phyloP scores from a whole-genome alignment of 1,140 invertebrate genomes.

The Diplogasteroides magnus region DNA sequence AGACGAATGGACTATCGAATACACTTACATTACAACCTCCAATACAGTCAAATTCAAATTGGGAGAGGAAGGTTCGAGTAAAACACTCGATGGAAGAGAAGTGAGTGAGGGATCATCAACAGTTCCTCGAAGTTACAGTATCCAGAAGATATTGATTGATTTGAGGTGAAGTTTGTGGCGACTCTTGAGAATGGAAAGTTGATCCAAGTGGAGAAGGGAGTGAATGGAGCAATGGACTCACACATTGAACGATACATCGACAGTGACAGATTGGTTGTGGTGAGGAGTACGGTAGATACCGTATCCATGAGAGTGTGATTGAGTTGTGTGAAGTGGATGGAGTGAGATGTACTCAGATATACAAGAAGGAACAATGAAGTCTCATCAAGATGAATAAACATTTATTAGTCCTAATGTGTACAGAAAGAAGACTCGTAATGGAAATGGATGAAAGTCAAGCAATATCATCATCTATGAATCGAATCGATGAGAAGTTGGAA shows the following conservation, averaged over 20 bases:
- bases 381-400: not conserved
- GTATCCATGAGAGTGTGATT: conserved; percentile 19
- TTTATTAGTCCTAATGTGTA: not conserved
- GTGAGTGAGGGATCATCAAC: too few relatives aligned
- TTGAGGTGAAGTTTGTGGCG: conserved; percentile 24
- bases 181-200: conserved; percentile 24
- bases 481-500: conserved; percentile 23
- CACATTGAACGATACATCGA: conserved; percentile 35
- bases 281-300: conserved; percentile 10
- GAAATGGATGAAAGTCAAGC: not conserved
- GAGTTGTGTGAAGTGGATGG: too few relatives aligned
- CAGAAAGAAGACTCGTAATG: not conserved
- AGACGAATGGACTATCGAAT: too few relatives aligned
- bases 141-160: too few relatives aligned
- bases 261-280: conserved; percentile 41
- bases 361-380: too few relatives aligned
- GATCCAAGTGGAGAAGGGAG: conserved; percentile 29
- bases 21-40: too few relatives aligned
- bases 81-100: too few relatives aligned
- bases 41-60: too few relatives aligned
- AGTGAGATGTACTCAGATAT: too few relatives aligned
- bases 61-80: too few relatives aligned
- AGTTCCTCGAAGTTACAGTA: too few relatives aligned
- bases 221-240: conserved; percentile 24
- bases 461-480: conserved; percentile 27